Evolutionary conservation across 2,113 vertebrate species (phyloP), one percentile per base, ranked within the genome.

Genomic region (Pygoscelis adeliae): DNA sequence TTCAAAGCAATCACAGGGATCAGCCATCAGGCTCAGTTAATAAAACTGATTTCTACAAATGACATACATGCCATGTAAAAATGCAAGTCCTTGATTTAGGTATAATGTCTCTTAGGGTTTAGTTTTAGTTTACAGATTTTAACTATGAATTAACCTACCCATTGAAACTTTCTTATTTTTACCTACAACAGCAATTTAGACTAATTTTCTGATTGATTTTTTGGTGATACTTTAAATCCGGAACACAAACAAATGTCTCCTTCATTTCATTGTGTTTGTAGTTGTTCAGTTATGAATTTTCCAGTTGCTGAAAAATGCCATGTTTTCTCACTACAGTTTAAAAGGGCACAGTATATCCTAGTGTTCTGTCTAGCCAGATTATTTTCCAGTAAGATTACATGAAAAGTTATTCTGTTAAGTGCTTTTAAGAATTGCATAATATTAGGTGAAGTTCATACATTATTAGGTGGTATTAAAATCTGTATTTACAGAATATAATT

Each of bases 261-360:
- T 81, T 70, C 25, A 72, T 90, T 76, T 91, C 49, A 73, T 58
- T 92, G 38, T 72, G 11, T 55, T 81, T 66, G 23, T 27, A 90
- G 30, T 71, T 93, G n/a, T 77, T 81, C 70, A 69, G 63, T 88
- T 96, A 72, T 14, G 23, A 89, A 73, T 36, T 89, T 96, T 93
- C 40, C 69, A 53, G 40, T 30, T 63, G 22, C 66, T 88, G 46
- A 49, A 83, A 78, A 72, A 44, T 65, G 32, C 17, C 21, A 2
- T 29, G 17, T 30, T 93, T 88, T 89, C 38, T 94, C 42, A 27
- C 25, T 91, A 49, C 21, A 55, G 14, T 69, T 94, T 89, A 76
- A 83, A 93, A 86, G 14, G 23, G 18, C 12, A 59, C 12, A 19
- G 5, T 65, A 47, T 65, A 61, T 86, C 15, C 53, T 42, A 63